Percentiles rank a stretch among this genome's conserved stretches.
These are phyloP conservation scores for Galerucella nymphaeae DNA, from an alignment of 2,888 invertebrate species.

Conservation along the genomic window DNA sequence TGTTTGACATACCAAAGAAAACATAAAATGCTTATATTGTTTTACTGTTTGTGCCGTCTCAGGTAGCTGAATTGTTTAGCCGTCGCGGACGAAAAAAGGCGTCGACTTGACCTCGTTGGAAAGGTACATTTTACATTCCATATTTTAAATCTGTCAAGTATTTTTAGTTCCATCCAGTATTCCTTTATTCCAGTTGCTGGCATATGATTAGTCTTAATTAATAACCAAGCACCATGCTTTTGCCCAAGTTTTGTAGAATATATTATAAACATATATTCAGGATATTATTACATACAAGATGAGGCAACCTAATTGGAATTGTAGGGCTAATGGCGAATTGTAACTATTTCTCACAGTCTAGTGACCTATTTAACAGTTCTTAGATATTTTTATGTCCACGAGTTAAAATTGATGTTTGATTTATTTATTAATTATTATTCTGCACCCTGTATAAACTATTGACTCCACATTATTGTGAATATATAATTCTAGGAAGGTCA, in stretches of 20 bases:
- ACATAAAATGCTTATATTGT: not conserved
- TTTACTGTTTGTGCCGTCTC: not conserved
- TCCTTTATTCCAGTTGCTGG: not conserved
- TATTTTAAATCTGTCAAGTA: not conserved
- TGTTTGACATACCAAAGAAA: not conserved
- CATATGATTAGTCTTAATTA: not conserved
- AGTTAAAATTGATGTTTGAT: not conserved
- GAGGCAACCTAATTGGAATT: too few species aligned
- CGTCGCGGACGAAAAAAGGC: not conserved
- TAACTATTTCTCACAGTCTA: too few species aligned
- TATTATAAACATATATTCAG: too few species aligned
- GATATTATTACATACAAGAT: too few species aligned
- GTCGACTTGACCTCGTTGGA: not conserved
- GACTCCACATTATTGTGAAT: not conserved
- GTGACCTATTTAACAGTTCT: too few species aligned
- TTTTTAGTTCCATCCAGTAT: not conserved
- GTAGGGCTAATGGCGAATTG: too few species aligned
- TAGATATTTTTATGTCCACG: too few species aligned
- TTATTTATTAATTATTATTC: not conserved
- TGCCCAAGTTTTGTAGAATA: too few species aligned
- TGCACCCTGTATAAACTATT: not conserved
- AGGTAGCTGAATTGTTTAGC: not conserved
- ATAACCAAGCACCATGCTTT: not conserved
- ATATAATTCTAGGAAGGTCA: slow-evolving; percentile 8
- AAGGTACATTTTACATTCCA: not conserved